These are phyloP conservation scores for Ceyx melanurus DNA, from an alignment of 2,113 vertebrate genomes.

Conservation along the genomic window DNA sequence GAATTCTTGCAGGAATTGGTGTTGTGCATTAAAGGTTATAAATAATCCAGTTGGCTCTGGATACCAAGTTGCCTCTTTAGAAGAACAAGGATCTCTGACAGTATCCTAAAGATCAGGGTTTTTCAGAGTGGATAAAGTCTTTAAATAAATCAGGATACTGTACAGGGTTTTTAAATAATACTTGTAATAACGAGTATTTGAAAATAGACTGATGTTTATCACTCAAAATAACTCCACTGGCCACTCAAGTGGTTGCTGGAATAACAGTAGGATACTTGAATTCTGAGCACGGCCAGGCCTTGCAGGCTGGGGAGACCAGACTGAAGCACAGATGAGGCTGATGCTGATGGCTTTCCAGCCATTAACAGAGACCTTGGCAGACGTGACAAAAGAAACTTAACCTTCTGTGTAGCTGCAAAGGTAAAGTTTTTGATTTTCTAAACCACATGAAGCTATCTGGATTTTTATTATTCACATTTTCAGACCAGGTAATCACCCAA, in stretches of 20 bases:
- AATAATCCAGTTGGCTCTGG: neutral
- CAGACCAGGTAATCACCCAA: neutral
- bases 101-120: neutral
- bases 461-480: neutral
- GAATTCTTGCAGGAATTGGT: neutral
- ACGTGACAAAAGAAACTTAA: rapidly evolving
- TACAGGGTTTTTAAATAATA: neutral
- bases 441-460: neutral
- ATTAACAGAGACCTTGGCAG: neutral
- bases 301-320: neutral
- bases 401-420: neutral
- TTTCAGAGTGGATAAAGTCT: neutral
- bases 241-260: neutral
- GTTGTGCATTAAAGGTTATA: neutral
- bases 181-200: neutral
- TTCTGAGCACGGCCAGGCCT: neutral
- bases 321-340: neutral
- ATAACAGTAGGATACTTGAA: neutral
- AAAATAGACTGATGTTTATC: neutral
- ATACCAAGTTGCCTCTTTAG: neutral
- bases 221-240: neutral
- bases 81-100: neutral
- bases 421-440: neutral
- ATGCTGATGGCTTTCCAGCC: neutral
- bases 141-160: neutral